Base-by-base conservation (phyloP, 2,797 vertebrate species). In the Cirrhinus mrigala region DNA sequence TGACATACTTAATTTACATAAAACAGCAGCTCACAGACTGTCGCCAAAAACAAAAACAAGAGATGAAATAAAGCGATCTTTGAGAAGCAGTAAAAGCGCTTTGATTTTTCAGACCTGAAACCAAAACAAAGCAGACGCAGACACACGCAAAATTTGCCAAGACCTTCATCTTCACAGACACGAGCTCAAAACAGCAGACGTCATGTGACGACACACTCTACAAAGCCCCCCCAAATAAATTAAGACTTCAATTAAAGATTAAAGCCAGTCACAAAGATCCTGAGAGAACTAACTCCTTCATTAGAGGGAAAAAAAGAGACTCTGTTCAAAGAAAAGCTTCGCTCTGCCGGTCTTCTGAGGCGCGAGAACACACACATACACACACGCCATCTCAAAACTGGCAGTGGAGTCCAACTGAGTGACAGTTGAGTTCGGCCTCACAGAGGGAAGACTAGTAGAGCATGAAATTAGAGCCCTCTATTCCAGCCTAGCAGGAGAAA, bases 381-480 rank as follows among this genome's bases (percentile, higher is more conserved):
- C 56, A 56, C 68, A 60, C 37, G 5, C 54, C 81, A 58, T 62
- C 85, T 81, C 81, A 66, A 74, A 83, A 68, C 83, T 74, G 81
- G 80, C 88, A 88, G 76, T 79, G 71, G 37, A 81, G 85, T 87
- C 79, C 71, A 83, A 84, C 84, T 87, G 88, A 90, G 64, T 88
- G 86, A 87, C 88, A 90, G 84, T 69, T n/a, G 78, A 71, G 85
- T 79, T 84, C 60, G 81, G 85, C 68, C 64, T 85, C 86, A 89
- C 85, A 85, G 83, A 88, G 87, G 77, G 86, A 88, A 62, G 70
- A 86, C 74, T 86, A 87, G 64, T 52, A 76, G 70, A 89, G 90
- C 90, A 87, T 89, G 88, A 90, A 89, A 90, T 90, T 89, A 90
- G 85, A 85, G 82, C 62, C 85, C 56, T 78, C 80, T 87, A 87